phyloP scores from a whole-genome alignment of 2,888 invertebrate genomes.

The Cataglyphis rosenhaueri region DNA sequence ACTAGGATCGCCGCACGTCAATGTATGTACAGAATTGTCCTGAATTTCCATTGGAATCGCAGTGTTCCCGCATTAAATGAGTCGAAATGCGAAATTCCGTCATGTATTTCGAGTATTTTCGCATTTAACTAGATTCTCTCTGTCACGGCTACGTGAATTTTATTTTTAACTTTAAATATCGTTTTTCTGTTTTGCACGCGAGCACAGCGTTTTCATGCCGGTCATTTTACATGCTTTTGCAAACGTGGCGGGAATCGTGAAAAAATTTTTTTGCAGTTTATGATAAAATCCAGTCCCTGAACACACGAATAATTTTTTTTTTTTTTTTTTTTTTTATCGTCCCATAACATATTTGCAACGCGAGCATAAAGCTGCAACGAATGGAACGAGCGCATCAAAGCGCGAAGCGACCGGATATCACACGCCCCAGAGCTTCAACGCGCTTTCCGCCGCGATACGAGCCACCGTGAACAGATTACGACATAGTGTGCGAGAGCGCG shows the following conservation, averaged over 20 bases:
- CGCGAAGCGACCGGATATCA: constrained; percentile 57
- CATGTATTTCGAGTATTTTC: constrained; percentile 32
- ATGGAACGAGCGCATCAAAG: constrained; percentile 52
- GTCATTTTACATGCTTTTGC: constrained; percentile 31
- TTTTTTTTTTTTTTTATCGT: constrained; percentile 30
- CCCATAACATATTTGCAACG: constrained; percentile 44
- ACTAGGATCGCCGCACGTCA: constrained; percentile 14
- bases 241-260: constrained; percentile 20
- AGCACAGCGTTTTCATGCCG: constrained; percentile 37
- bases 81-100: constrained; percentile 26
- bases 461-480: constrained; percentile 61
- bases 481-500: constrained; percentile 26
- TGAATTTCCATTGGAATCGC: constrained; percentile 37
- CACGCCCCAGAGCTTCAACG: constrained; percentile 39
- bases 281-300: constrained; percentile 31
- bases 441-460: constrained; percentile 41
- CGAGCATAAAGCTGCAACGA: constrained; percentile 46
- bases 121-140: constrained; percentile 45
- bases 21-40: constrained; percentile 20
- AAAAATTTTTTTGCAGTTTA: constrained; percentile 46
- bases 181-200: constrained; percentile 32
- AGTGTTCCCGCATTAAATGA: constrained; percentile 23
- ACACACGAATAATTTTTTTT: constrained; percentile 24
- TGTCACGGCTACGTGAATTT: constrained; percentile 41
- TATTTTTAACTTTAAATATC: constrained; percentile 48